A percentile compares a stretch with the other conserved stretches of the same genome.
Conservation (phyloP, 2,113 vertebrate genomes). For the Perccottus glenii region DNA sequence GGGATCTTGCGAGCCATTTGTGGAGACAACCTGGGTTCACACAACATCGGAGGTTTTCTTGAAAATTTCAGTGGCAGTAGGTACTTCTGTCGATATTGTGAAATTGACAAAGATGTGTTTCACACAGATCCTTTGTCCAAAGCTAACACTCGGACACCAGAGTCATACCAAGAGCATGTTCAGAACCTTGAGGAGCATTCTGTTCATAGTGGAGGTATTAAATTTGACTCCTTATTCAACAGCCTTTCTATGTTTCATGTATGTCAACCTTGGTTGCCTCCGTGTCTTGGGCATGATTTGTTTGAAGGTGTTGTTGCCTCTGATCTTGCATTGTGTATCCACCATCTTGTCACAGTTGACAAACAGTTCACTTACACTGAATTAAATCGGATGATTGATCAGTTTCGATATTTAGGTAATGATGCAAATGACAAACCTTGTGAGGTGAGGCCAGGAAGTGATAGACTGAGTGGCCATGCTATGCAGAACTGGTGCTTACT, state of each 20-base stretch:
- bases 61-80: constrained; percentile 16
- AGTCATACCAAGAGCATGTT: neutral
- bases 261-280: too few relatives aligned
- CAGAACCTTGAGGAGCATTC: neutral
- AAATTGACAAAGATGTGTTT: constrained; percentile 23
- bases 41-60: neutral
- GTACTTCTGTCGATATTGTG: constrained; percentile 37
- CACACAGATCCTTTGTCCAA: neutral
- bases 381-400: neutral
- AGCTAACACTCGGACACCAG: neutral
- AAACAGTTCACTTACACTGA: neutral
- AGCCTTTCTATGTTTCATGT: neutral
- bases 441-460: too few relatives aligned
- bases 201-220: constrained; percentile 3
- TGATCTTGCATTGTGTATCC: too few relatives aligned
- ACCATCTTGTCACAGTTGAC: too few relatives aligned
- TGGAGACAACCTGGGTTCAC: neutral
- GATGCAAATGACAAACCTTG: too few relatives aligned
- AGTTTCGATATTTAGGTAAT: too few relatives aligned
- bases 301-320: too few relatives aligned
- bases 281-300: too few relatives aligned
- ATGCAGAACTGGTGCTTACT: too few relatives aligned
- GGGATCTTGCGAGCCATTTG: neutral
- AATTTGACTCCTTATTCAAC: constrained; percentile 11
- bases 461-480: too few relatives aligned